Percentiles rank a stretch among this genome's conserved stretches.
phyloP scores from a whole-genome alignment of 1,140 invertebrate genomes.

The Eubasilissa regina region DNA sequence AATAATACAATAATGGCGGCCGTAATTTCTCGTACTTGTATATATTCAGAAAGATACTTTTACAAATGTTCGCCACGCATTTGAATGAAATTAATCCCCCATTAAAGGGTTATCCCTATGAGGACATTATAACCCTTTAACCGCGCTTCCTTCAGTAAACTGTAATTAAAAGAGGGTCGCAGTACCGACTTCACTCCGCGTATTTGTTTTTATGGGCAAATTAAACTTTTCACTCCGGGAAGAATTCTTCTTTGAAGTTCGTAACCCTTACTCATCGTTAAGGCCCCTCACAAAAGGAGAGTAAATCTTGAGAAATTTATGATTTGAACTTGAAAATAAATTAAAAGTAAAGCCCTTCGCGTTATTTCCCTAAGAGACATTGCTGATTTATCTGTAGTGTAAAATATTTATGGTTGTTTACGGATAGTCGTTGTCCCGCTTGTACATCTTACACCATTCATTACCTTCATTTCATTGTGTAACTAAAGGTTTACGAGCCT shows the following conservation, averaged over 20 bases:
- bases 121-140: conserved; percentile 10
- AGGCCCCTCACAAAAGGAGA: conserved; percentile 6
- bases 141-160: background rate
- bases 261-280: conserved; percentile 37
- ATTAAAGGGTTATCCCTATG: conserved; percentile 19
- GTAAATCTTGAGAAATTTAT: conserved; percentile 38
- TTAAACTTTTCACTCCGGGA: conserved; percentile 48
- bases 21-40: background rate
- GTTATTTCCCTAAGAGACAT: background rate
- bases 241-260: conserved; percentile 28
- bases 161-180: conserved; percentile 43
- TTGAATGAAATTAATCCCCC: conserved; percentile 22
- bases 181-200: conserved; percentile 11
- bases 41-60: conserved; percentile 17
- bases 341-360: conserved; percentile 21
- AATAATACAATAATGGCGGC: background rate
- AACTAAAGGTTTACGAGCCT: background rate
- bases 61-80: background rate
- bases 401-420: background rate
- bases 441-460: background rate
- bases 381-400: conserved; percentile 15
- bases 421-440: background rate
- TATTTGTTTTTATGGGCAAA: conserved; percentile 48
- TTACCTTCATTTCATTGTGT: no score
- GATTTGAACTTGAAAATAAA: conserved; percentile 38